These are phyloP conservation scores for Diacarnus erythraeanus DNA, from an alignment of 37 sponge, comb jelly and placozoan species.

Conservation along the genomic window DNA sequence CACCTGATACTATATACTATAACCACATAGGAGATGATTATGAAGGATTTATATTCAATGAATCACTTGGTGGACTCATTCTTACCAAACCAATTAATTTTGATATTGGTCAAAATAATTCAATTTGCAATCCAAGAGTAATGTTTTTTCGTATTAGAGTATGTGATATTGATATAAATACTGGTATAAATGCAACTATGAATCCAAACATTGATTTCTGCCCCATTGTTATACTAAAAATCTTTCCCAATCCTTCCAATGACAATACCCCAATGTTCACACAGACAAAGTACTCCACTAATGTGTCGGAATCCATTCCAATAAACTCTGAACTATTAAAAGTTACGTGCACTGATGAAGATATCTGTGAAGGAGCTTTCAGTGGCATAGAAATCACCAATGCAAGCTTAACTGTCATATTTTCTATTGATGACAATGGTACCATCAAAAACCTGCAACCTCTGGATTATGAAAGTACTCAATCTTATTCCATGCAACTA, in stretches of 20 bases:
- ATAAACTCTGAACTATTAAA: constrained; percentile 8
- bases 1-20: neutral
- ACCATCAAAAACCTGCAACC: neutral
- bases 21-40: neutral
- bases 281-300: constrained; percentile 8
- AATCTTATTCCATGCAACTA: neutral
- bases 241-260: constrained; percentile 5
- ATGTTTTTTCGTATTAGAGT: neutral
- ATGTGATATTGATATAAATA: no score
- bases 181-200: no score
- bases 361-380: constrained; percentile 19
- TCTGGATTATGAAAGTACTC: constrained; percentile 10
- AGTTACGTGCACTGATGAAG: constrained; percentile 25
- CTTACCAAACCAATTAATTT: constrained; percentile 1
- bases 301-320: constrained; percentile 36
- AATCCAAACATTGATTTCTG: neutral
- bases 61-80: neutral
- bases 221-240: neutral
- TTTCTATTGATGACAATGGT: constrained; percentile 5
- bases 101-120: neutral
- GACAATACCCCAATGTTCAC: constrained; percentile 57
- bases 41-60: neutral
- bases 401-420: neutral
- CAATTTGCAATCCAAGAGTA: neutral
- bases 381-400: constrained; percentile 1